Percentiles rank a stretch among this genome's conserved stretches.
phyloP scores from a whole-genome alignment of 2,797 vertebrate genomes.

The Bucorvus abyssinicus region DNA sequence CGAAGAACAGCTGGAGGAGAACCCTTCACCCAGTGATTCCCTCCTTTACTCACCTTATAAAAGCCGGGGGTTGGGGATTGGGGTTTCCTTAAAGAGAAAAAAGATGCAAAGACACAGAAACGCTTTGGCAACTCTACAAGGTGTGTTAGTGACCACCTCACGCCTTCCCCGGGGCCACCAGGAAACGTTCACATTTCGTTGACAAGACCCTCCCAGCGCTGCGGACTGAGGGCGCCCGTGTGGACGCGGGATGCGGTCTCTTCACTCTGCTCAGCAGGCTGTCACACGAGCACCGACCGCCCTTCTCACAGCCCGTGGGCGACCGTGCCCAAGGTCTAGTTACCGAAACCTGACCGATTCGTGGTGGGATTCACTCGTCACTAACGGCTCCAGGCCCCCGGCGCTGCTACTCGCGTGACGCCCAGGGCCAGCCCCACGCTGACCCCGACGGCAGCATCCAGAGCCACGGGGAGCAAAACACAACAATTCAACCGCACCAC shows the following conservation, averaged over 20 bases:
- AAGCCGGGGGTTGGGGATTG: neutral
- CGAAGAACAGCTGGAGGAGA: neutral
- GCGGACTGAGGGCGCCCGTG: neutral
- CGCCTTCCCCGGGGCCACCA: neutral
- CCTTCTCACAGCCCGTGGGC: neutral
- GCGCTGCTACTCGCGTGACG: neutral
- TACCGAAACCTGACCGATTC: neutral
- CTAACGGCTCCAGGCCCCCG: neutral
- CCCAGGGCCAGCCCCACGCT: neutral
- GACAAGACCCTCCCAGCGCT: rapidly evolving
- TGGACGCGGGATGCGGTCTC: neutral
- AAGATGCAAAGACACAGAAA: neutral
- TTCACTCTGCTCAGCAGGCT: neutral
- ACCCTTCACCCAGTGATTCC: neutral
- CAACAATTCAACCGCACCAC: neutral
- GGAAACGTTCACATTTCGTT: neutral
- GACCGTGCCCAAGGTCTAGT: neutral
- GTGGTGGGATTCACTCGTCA: neutral
- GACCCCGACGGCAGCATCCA: neutral
- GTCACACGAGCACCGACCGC: rapidly evolving
- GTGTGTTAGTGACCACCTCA: neutral
- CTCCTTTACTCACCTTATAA: neutral
- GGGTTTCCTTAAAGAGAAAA: neutral
- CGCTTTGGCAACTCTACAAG: neutral
- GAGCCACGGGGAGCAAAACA: neutral